Evolutionary conservation across 2,888 invertebrate genomes (phyloP), one percentile per base, ranked within the genome.

Genomic region (Cosmorhoe ocellata): DNA sequence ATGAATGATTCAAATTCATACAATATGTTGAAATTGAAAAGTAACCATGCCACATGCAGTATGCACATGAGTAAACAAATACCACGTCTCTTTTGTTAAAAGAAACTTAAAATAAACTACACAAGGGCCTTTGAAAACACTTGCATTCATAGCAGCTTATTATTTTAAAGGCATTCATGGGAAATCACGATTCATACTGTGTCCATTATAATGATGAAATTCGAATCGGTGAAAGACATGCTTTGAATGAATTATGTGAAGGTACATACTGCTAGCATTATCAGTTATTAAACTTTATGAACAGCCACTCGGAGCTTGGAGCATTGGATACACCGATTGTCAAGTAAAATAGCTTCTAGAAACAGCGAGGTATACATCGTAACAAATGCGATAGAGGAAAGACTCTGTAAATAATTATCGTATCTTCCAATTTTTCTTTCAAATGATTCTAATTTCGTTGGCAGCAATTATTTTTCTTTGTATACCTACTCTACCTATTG

Each of bases 121-220:
- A 31, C 46, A 41, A 42, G 22, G 24, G 26, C 28, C 24, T 34
- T 42, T 32, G 34, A 44, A 44, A 42, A 33, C 33, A 47, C 42
- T 45, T 27, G 32, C 34, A 52, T 53, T 44, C 48, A 53, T 28
- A 26, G 27, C 36, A 49, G 39, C 44, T 24, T n/a, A n/a, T n/a
- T n/a, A n/a, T n/a, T n/a, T n/a, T 26, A 47, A 37, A 18, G 18
- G 27, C 34, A 39, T 52, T 52, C 31, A 53, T 48, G 22, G 36
- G 43, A 44, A 44, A 40, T 40, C 44, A 53, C 48, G 44, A 40
- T 44, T 44, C 36, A 22, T 24, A 48, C 39, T 32, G 28, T 32
- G 53, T 30, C 32, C 27, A 44, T 40, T 32, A 44, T 44, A 53
- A 48, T 48, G 18, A 47, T 47, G 44, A 53, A 34, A 39, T 43